Percentiles rank a stretch among this genome's conserved stretches.
These are phyloP conservation scores for Noctuana brunneofusca DNA, from an alignment of 2,888 invertebrate genomes.

Conservation along the genomic window DNA sequence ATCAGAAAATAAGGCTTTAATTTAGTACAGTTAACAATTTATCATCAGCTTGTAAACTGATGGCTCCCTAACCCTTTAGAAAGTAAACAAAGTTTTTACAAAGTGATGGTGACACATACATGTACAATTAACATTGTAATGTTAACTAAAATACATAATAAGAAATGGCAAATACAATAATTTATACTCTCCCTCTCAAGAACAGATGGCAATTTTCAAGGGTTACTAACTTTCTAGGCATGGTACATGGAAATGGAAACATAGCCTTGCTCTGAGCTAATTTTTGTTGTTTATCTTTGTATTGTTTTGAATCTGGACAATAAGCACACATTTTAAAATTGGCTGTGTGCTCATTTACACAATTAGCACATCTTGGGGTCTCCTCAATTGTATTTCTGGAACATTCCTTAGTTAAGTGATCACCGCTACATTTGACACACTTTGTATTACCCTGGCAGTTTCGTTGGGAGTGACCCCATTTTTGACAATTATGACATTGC, in stretches of 20 bases:
- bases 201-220: conserved; percentile 9
- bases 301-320: conserved; percentile 37
- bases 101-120: too few relatives aligned
- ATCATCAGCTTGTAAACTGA: too few relatives aligned
- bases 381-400: conserved; percentile 42
- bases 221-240: conserved; percentile 13
- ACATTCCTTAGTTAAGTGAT: conserved; percentile 61
- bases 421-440: conserved; percentile 69
- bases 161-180: not conserved
- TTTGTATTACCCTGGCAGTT: conserved; percentile 58
- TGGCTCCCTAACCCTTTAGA: too few relatives aligned
- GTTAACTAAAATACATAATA: too few relatives aligned
- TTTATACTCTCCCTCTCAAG: conserved; percentile 12
- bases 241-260: not conserved
- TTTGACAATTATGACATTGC: conserved; percentile 70
- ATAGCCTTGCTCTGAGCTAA: not conserved
- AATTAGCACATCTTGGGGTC: conserved; percentile 64
- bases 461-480: conserved; percentile 67
- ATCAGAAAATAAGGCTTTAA: too few relatives aligned
- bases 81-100: too few relatives aligned
- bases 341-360: conserved; percentile 57
- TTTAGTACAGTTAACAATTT: too few relatives aligned
- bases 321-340: conserved; percentile 54
- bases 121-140: too few relatives aligned
- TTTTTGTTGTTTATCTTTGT: conserved; percentile 4